Conservation (phyloP, 1,140 invertebrate genomes). For the Uloborus diversus region DNA sequence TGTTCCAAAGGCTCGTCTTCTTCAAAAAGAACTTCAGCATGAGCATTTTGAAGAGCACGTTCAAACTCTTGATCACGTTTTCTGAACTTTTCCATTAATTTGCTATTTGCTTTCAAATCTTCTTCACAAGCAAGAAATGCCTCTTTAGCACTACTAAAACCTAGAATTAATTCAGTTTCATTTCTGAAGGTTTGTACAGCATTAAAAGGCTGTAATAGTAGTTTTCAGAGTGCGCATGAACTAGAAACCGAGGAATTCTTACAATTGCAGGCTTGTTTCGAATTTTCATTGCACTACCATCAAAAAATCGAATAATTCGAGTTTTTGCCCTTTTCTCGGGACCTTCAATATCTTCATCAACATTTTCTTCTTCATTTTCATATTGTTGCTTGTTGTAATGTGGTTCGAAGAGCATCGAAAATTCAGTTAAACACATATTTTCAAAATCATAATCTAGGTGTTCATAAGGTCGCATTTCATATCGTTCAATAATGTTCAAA, state of each 20-base stretch:
- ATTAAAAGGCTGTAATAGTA: slow-evolving; percentile 51
- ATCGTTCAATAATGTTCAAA: slow-evolving; percentile 42
- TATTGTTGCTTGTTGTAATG: slow-evolving; percentile 35
- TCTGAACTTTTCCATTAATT: slow-evolving; percentile 8
- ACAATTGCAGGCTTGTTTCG: too few species aligned
- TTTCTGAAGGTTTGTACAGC: slow-evolving; percentile 34
- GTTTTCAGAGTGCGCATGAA: slow-evolving; percentile 40
- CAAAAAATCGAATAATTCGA: too few species aligned
- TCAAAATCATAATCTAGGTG: too few species aligned
- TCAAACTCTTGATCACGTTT: slow-evolving; percentile 13
- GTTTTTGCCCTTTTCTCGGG: neutral
- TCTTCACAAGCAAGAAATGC: slow-evolving; percentile 52
- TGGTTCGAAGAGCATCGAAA: slow-evolving; percentile 50
- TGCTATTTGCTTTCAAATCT: neutral
- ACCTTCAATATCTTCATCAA: slow-evolving; percentile 33
- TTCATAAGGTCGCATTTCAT: slow-evolving; percentile 50
- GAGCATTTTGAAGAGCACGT: too few species aligned
- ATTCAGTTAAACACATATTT: too few species aligned
- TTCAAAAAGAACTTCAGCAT: too few species aligned
- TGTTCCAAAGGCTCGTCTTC: too few species aligned
- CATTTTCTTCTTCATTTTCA: slow-evolving; percentile 30
- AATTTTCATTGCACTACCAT: too few species aligned
- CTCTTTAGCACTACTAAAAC: slow-evolving; percentile 41
- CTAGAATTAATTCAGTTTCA: slow-evolving; percentile 41
- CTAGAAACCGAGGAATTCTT: too few species aligned